Evolutionary conservation across 2,797 vertebrate species (phyloP).

Genomic region (Melanotaenia maccullochi): DNA sequence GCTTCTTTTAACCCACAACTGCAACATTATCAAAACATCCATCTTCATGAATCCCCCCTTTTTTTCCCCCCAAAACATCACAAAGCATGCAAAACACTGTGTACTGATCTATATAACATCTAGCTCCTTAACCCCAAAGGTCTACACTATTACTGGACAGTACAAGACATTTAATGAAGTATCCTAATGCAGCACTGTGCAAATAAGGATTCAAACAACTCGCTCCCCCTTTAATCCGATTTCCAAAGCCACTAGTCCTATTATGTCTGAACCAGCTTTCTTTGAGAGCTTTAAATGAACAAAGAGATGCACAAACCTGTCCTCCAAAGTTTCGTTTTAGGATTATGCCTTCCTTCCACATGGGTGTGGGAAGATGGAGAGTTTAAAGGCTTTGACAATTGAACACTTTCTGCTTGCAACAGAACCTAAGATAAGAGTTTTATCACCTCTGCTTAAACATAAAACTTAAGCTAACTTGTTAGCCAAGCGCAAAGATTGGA

Average conservation of each 20-base stretch:
- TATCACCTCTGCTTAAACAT: not conserved
- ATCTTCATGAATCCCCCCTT: conserved; percentile 23
- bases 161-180: conserved; percentile 33
- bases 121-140: conserved; percentile 31
- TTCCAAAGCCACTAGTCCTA: conserved; percentile 45
- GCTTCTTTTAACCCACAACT: conserved; percentile 1
- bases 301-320: conserved; percentile 14
- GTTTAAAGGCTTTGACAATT: conserved; percentile 15
- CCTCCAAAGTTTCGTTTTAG: conserved; percentile 35
- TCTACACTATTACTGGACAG: conserved; percentile 41
- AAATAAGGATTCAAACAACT: conserved; percentile 47
- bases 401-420: not conserved
- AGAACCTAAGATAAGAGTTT: not conserved
- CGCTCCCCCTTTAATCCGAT: conserved; percentile 33
- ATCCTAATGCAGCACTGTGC: not conserved
- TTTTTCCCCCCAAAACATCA: conserved; percentile 11
- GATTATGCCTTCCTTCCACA: not conserved
- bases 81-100: conserved; percentile 3
- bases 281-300: conserved; percentile 16
- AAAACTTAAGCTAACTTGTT: not conserved
- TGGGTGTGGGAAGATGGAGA: not conserved
- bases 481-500: not conserved
- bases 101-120: conserved; percentile 46
- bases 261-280: conserved; percentile 26
- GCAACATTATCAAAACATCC: conserved; percentile 37